A percentile compares a stretch with the other conserved stretches of the same genome.
These are phyloP conservation scores for Parascotia fuliginaria DNA, from an alignment of 2,888 invertebrate genomes.

Conservation along the genomic window DNA sequence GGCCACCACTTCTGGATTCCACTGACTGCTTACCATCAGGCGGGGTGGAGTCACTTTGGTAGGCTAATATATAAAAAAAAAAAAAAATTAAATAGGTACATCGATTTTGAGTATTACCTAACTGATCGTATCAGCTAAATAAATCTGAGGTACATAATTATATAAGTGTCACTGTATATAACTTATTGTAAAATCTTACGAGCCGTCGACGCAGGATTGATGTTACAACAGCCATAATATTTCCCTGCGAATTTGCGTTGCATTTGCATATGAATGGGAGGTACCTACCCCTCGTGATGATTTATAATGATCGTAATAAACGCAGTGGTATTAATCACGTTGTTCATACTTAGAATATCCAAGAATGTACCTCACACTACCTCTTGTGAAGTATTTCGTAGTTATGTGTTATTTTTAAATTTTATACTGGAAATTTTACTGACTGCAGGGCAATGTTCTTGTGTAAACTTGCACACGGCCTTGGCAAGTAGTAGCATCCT, in stretches of 20 bases:
- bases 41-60: too few species aligned
- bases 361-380: constrained; percentile 44
- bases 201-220: constrained; percentile 16
- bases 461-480: constrained; percentile 56
- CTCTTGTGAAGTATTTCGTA: constrained; percentile 38
- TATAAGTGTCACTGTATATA: constrained; percentile 15
- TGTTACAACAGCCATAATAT: constrained; percentile 29
- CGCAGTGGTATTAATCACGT: constrained; percentile 50
- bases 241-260: constrained; percentile 26
- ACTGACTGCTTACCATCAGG: too few species aligned
- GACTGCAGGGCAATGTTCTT: constrained; percentile 58
- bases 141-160: too few species aligned
- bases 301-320: constrained; percentile 49
- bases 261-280: constrained; percentile 45
- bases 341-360: constrained; percentile 30
- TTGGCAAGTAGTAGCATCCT: constrained; percentile 50
- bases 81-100: too few species aligned
- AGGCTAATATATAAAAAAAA: too few species aligned
- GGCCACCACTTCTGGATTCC: too few species aligned
- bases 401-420: constrained; percentile 59
- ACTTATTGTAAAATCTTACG: constrained; percentile 23
- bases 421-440: constrained; percentile 57
- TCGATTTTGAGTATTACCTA: constrained; percentile 2
- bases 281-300: constrained; percentile 39
- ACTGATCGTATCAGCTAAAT: too few species aligned